Percentiles rank a stretch among this genome's conserved stretches.
Evolutionary conservation across 1,140 invertebrate species (phyloP).

Genomic region (Phthorimaea operculella): DNA sequence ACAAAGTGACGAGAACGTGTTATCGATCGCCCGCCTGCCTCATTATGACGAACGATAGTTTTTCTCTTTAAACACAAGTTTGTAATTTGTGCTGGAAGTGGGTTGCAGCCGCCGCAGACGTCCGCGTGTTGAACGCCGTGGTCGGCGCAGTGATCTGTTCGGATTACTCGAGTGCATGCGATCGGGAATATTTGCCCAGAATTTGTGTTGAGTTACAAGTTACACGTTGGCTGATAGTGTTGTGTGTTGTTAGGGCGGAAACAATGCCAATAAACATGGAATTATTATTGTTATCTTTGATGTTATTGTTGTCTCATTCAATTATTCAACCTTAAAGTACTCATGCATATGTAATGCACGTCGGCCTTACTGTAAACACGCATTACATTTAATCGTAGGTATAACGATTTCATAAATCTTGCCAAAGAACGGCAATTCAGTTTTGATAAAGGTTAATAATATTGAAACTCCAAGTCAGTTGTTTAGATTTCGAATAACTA

Average conservation of each 20-base stretch:
- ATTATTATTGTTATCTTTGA: slow-evolving; percentile 21
- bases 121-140: slow-evolving; percentile 23
- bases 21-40: neutral
- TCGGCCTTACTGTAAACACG: slow-evolving; percentile 11
- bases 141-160: slow-evolving; percentile 11
- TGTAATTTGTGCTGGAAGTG: slow-evolving; percentile 14
- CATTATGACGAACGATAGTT: slow-evolving; percentile 6
- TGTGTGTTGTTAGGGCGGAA: neutral
- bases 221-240: neutral
- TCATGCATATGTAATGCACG: slow-evolving; percentile 17
- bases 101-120: slow-evolving; percentile 30
- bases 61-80: neutral
- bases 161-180: neutral
- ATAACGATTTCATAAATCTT: neutral
- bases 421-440: too few species aligned
- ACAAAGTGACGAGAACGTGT: slow-evolving; percentile 7
- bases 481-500: too few species aligned
- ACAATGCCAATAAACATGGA: neutral
- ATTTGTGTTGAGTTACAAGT: slow-evolving; percentile 47
- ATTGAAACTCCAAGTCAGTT: too few species aligned
- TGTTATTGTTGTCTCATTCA: slow-evolving; percentile 14
- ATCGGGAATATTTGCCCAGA: slow-evolving; percentile 14
- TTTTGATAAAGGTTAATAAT: too few species aligned
- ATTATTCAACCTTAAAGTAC: slow-evolving; percentile 11
- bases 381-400: neutral